Conservation (phyloP, 2,888 invertebrate species). For the Mesoligia furuncula region DNA sequence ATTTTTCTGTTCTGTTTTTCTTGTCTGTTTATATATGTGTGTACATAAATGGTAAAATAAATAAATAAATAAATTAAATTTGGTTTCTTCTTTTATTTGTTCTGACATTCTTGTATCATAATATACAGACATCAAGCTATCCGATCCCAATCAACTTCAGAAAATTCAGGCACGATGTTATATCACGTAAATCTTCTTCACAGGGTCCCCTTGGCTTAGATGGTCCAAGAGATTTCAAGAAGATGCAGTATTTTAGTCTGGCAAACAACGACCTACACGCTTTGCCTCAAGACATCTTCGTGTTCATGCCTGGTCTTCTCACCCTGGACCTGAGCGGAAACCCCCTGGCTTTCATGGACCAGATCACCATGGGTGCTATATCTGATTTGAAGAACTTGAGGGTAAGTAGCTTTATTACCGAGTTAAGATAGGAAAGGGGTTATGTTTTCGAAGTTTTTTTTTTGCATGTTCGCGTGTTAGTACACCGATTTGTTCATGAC, state of each 20-base stretch:
- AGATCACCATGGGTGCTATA: slow-evolving; percentile 91
- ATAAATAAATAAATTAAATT: no score
- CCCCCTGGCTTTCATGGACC: slow-evolving; percentile 92
- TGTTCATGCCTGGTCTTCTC: slow-evolving; percentile 91
- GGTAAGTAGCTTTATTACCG: slow-evolving; percentile 78
- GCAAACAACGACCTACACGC: slow-evolving; percentile 92
- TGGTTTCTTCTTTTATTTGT: no score
- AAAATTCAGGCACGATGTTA: no score
- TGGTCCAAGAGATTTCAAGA: slow-evolving; percentile 84
- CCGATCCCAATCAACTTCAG: no score
- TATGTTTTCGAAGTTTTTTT: not conserved
- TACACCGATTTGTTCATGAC: not conserved
- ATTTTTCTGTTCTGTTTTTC: no score
- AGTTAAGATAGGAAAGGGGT: not conserved
- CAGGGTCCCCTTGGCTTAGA: slow-evolving; percentile 88
- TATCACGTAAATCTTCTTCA: slow-evolving; percentile 57
- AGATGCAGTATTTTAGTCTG: slow-evolving; percentile 90
- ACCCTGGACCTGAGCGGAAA: slow-evolving; percentile 92
- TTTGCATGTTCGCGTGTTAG: not conserved
- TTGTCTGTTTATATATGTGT: no score
- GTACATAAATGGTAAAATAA: no score
- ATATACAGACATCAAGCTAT: no score
- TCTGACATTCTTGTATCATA: no score
- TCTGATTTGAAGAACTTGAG: slow-evolving; percentile 90
- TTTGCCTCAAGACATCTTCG: slow-evolving; percentile 92